These are phyloP conservation scores for Anastatus disparis DNA, from an alignment of 1,140 invertebrate genomes.

Conservation along the genomic window DNA sequence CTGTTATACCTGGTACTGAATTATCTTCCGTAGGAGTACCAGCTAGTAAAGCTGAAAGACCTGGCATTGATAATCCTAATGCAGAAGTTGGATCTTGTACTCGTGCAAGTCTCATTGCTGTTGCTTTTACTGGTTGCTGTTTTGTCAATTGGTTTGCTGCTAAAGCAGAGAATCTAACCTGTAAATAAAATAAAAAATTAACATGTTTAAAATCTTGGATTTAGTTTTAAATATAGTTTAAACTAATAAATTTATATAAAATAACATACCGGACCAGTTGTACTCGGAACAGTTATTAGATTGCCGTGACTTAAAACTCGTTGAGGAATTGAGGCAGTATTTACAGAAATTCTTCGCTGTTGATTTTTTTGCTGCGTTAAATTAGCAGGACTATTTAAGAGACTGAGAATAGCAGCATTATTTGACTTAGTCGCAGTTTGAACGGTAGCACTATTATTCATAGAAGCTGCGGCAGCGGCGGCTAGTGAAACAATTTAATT, in stretches of 20 bases:
- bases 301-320: conserved; percentile 63
- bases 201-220: not conserved
- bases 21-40: conserved; percentile 72
- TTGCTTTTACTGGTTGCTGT: conserved; percentile 63
- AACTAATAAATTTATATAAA: not conserved
- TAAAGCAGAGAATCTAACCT: conserved; percentile 61
- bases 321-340: conserved; percentile 59
- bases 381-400: conserved; percentile 78
- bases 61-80: conserved; percentile 67
- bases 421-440: conserved; percentile 64
- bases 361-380: conserved; percentile 59
- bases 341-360: conserved; percentile 60
- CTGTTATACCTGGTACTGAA: conserved; percentile 69
- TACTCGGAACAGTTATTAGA: conserved; percentile 63
- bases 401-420: conserved; percentile 77
- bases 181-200: too few relatives aligned
- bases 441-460: conserved; percentile 63
- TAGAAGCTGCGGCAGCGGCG: conserved; percentile 68
- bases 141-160: conserved; percentile 59
- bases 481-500: conserved; percentile 27
- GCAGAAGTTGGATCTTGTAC: conserved; percentile 63
- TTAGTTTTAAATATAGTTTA: not conserved
- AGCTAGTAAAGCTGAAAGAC: conserved; percentile 67
- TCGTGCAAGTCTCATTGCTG: conserved; percentile 61
- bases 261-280: conserved; percentile 59